Evolutionary conservation across 2,888 invertebrate species (phyloP), one percentile per base, ranked within the genome.

Genomic region (Allophyes oxyacanthae): DNA sequence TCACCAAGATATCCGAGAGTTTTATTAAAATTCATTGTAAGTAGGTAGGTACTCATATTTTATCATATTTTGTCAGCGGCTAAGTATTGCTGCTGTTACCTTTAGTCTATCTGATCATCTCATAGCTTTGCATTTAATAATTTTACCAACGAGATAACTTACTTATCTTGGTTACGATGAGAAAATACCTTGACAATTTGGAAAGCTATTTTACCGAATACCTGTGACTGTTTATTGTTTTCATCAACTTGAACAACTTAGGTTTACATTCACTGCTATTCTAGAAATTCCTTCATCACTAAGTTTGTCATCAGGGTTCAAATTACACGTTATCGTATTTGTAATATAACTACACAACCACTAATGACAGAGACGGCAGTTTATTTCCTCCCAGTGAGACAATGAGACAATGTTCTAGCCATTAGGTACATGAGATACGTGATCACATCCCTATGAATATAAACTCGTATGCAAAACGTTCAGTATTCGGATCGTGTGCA

Each of bases 401-500:
- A 8, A 8, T 8, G 56, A 59, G 45, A 66, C 66, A 55, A 57
- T 62, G 59, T 63, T 54, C 69, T 36, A 58, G 41, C 42, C 53
- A 56, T 64, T 63, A 54, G 37, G 20, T 45, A 64, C 53, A 59
- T 57, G 38, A 56, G 48, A 63, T 71, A 74, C 72, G 72, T 74
- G 75, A 68, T 65, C 65, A 57, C 59, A 63, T 63, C 62, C 45
- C 51, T 61, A 51, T 45, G 62, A 59, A 76, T 72, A 69, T 66
- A 55, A 61, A 66, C 53, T 57, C 70, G 70, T 37, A 51, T 58
- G 62, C 46, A 48, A 64, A 56, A 48, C 46, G 52, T 66, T 76
- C 63, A 52, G 64, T 62, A 77, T 79, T 76, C 78, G 54, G 45
- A 42, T 52, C 66, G 58, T 45, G 64, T 69, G 49, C 41, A 54